A percentile compares a stretch with the other conserved stretches of the same genome.
phyloP scores from a whole-genome alignment of 2,113 vertebrate species.

The Capreolus pygargus region DNA sequence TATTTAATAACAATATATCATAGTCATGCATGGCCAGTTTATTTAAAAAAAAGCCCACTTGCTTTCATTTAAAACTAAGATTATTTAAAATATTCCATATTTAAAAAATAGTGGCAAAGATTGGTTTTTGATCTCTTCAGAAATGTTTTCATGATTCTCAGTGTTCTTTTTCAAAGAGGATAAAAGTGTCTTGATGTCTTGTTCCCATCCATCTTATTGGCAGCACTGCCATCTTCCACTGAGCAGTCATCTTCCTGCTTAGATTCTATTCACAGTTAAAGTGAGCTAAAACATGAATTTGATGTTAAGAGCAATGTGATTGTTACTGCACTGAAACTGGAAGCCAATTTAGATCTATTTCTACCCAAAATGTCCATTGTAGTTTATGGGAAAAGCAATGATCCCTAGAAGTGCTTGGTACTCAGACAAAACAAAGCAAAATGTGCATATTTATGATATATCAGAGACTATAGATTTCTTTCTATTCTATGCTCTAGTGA shows the following conservation, averaged over 20 bases:
- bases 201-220: not conserved
- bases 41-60: not conserved
- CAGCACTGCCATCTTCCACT: not conserved
- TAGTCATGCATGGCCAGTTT: not conserved
- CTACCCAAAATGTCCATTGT: not conserved
- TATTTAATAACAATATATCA: not conserved
- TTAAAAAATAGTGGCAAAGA: not conserved
- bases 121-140: not conserved
- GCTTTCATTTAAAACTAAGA: not conserved
- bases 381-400: not conserved
- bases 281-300: not conserved
- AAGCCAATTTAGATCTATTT: not conserved
- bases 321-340: not conserved
- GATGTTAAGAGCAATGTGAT: not conserved
- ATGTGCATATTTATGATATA: conserved; percentile 54
- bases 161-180: not conserved
- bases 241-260: not conserved
- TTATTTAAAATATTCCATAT: not conserved
- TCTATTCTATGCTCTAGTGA: conserved; percentile 57
- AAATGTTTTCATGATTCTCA: not conserved
- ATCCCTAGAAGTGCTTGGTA: conserved; percentile 68
- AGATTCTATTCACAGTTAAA: not conserved
- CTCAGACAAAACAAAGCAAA: conserved; percentile 52
- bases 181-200: not conserved
- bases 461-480: conserved; percentile 61